These are phyloP conservation scores for Pachyramphus minor DNA, from an alignment of 2,113 vertebrate species.

Conservation along the genomic window DNA sequence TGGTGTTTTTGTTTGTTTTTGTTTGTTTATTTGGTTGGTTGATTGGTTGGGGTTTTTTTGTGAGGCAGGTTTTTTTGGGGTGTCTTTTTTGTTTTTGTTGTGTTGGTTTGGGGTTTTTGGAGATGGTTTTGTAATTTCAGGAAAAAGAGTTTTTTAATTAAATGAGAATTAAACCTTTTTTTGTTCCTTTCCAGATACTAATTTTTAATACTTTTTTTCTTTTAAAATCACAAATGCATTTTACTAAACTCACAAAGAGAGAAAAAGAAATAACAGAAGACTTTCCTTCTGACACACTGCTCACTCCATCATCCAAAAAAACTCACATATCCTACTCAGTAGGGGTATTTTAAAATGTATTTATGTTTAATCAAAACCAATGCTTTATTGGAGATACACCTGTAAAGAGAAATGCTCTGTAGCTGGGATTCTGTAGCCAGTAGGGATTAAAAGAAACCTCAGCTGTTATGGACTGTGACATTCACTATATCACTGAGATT, in stretches of 20 bases:
- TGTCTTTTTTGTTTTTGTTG: background rate
- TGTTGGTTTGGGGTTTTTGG: background rate
- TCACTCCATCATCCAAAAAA: background rate
- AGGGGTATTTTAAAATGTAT: fast-evolving
- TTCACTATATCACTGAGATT: background rate
- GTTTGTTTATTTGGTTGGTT: too few species aligned
- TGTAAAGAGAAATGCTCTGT: background rate
- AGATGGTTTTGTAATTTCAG: background rate
- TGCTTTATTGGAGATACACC: background rate
- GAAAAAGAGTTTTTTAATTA: background rate
- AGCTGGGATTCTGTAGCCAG: background rate
- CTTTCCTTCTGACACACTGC: background rate
- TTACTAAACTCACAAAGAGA: background rate
- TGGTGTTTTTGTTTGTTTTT: too few species aligned
- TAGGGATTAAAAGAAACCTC: background rate
- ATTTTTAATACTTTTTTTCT: background rate
- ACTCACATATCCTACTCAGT: background rate
- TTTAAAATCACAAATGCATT: background rate
- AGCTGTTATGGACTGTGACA: background rate
- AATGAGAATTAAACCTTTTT: background rate
- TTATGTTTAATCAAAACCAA: background rate
- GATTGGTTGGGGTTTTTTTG: background rate
- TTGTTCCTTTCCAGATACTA: background rate
- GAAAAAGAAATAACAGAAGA: background rate
- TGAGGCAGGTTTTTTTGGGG: background rate